Percentiles rank a stretch among this genome's conserved stretches.
Conservation (phyloP, 2,888 invertebrate genomes). For the Caenorhabditis uteleia region DNA sequence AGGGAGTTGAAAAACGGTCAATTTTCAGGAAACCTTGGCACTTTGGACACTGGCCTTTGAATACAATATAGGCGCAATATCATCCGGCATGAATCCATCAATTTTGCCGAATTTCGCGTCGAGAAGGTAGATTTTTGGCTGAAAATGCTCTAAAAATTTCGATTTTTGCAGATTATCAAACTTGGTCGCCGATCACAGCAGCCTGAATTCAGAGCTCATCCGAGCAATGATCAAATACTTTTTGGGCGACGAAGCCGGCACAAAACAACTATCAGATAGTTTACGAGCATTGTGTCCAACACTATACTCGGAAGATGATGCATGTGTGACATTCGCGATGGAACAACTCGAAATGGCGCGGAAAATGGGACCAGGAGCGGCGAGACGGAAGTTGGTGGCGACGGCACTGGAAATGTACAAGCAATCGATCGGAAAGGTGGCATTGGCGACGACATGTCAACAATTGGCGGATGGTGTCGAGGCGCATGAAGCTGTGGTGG, state of each 20-base stretch:
- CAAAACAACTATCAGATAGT: constrained; percentile 86
- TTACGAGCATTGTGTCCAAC: constrained; percentile 89
- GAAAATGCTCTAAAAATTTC: constrained; percentile 4
- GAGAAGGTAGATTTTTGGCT: too few relatives aligned
- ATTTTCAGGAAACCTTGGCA: constrained; percentile 82
- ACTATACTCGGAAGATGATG: constrained; percentile 74
- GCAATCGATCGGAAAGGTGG: constrained; percentile 57
- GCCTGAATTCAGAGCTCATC: constrained; percentile 47
- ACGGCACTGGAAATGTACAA: constrained; percentile 52
- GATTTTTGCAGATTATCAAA: constrained; percentile 50
- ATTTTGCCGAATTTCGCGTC: constrained; percentile 32
- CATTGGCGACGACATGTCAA: constrained; percentile 46
- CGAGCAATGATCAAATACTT: constrained; percentile 74
- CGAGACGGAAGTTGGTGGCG: constrained; percentile 36
- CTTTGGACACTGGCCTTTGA: constrained; percentile 91
- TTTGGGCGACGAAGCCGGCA: constrained; percentile 90
- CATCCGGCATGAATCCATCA: constrained; percentile 44
- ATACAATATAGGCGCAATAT: constrained; percentile 81
- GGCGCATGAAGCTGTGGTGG: constrained; percentile 87
- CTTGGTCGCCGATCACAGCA: constrained; percentile 45
- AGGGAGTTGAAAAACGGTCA: neutral
- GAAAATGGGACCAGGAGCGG: constrained; percentile 32
- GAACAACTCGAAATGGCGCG: constrained; percentile 54
- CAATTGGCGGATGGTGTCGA: constrained; percentile 71
- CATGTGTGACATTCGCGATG: constrained; percentile 54